phyloP scores from a whole-genome alignment of 2,113 vertebrate species.

The Cricetomys ansorgei region DNA sequence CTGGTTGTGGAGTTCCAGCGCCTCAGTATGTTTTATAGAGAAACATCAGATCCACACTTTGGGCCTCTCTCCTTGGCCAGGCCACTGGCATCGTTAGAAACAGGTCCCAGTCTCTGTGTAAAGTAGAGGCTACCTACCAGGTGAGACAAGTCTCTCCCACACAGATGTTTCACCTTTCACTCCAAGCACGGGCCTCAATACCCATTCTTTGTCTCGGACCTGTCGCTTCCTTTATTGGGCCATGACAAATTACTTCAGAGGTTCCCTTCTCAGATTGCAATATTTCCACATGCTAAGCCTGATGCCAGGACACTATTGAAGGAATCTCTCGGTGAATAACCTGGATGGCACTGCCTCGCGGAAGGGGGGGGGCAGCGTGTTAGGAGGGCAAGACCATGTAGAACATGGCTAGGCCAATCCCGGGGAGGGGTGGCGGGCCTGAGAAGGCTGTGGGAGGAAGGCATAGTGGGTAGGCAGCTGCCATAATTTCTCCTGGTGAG shows the following conservation, averaged over 20 bases:
- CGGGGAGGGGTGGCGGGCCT: background rate
- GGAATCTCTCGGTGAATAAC: too few relatives aligned
- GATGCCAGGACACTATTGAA: background rate
- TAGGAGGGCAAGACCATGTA: background rate
- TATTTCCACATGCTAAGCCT: background rate
- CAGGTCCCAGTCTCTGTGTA: background rate
- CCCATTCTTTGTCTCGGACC: background rate
- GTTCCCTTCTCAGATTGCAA: background rate
- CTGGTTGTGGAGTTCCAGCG: background rate
- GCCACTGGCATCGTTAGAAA: background rate
- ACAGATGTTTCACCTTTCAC: background rate
- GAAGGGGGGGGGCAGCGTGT: background rate
- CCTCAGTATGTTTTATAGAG: background rate
- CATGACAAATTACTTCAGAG: background rate
- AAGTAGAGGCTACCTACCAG: background rate
- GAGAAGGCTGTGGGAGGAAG: too few relatives aligned
- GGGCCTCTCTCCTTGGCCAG: background rate
- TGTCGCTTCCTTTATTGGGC: background rate
- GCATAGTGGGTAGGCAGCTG: background rate
- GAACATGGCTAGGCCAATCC: background rate
- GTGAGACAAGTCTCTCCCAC: background rate
- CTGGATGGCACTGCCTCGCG: background rate
- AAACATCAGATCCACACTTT: background rate
- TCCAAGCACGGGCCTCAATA: background rate
- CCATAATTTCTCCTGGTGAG: background rate